A percentile compares a stretch with the other conserved stretches of the same genome.
Conservation (phyloP, 2,113 vertebrate species). For the Gopherus flavomarginatus region DNA sequence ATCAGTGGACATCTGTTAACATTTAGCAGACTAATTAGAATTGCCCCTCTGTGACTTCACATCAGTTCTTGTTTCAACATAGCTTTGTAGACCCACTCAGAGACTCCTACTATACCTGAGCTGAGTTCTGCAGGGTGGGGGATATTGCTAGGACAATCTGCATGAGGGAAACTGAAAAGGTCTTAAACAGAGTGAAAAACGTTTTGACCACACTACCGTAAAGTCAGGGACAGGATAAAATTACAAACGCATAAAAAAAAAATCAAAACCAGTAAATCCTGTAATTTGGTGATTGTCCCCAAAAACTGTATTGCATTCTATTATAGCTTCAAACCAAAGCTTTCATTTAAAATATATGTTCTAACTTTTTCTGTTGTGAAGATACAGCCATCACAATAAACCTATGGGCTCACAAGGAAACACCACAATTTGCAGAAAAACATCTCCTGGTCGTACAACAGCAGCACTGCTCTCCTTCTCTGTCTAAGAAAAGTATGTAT, state of each 20-base stretch:
- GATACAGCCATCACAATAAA: too few species aligned
- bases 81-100: neutral
- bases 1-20: neutral
- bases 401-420: too few species aligned
- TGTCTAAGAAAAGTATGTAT: too few species aligned
- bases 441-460: too few species aligned
- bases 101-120: neutral
- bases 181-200: neutral
- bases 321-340: neutral
- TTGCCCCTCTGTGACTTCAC: neutral
- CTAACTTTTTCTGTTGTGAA: too few species aligned
- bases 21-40: too few species aligned
- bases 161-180: neutral
- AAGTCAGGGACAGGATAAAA: neutral
- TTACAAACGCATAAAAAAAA: neutral
- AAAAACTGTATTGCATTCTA: neutral
- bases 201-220: neutral
- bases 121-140: neutral
- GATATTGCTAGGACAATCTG: neutral
- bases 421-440: too few species aligned
- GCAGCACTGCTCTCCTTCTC: too few species aligned
- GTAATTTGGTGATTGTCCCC: neutral
- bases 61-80: neutral
- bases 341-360: too few species aligned
- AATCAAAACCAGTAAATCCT: neutral